Conservation (phyloP, 2,797 vertebrate genomes). For the Sphaeramia orbicularis region DNA sequence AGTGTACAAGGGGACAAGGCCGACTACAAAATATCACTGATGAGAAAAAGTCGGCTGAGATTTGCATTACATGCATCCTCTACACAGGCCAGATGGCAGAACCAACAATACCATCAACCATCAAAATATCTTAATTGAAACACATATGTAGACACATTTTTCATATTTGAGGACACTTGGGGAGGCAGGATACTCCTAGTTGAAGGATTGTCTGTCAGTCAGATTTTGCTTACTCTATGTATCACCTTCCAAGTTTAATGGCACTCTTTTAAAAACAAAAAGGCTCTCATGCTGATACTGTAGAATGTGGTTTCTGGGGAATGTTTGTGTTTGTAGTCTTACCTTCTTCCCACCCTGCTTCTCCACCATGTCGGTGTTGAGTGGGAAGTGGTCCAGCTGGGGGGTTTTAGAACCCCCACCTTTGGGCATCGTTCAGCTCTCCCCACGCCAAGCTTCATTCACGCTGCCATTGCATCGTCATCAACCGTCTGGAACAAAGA, state of each 20-base stretch:
- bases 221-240: not conserved
- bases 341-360: constrained; percentile 99
- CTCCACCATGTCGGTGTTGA: constrained; percentile 99
- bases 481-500: constrained; percentile 91
- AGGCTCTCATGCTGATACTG: not conserved
- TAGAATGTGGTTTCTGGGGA: constrained; percentile 12
- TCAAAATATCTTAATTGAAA: constrained; percentile 7
- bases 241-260: not conserved
- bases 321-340: constrained; percentile 51
- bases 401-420: constrained; percentile 99
- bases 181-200: not conserved
- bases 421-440: constrained; percentile 99
- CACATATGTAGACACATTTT: not conserved
- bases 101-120: not conserved
- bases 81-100: constrained; percentile 3
- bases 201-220: constrained; percentile 8
- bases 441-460: constrained; percentile 93
- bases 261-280: constrained; percentile 14
- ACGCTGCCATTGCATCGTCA: constrained; percentile 96
- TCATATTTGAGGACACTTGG: not conserved
- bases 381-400: constrained; percentile 97
- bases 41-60: not conserved
- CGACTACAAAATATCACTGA: not conserved
- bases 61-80: not conserved
- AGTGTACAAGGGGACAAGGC: not conserved